Percentiles rank a stretch among this genome's conserved stretches.
Conservation (phyloP, 2,797 vertebrate species). For the Danio kyathit region DNA sequence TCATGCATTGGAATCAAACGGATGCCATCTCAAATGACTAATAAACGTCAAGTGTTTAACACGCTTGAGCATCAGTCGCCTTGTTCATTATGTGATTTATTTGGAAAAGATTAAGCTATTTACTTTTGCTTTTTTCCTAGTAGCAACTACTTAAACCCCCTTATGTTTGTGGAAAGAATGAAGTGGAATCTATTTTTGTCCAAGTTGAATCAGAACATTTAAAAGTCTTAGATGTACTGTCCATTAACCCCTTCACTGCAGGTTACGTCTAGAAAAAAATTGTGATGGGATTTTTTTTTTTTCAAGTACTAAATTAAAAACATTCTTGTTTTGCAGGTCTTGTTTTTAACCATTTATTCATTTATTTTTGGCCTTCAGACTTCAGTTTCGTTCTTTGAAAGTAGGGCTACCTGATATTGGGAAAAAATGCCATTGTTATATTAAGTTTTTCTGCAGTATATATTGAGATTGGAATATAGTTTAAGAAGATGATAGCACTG, state of each 20-base stretch:
- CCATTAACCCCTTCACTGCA: slow-evolving; percentile 9
- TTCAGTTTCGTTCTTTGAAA: background rate
- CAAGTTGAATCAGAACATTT: slow-evolving; percentile 61
- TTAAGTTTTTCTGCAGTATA: too few species aligned
- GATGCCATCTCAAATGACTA: slow-evolving; percentile 48
- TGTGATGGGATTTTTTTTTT: slow-evolving; percentile 39
- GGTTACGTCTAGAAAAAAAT: slow-evolving; percentile 42
- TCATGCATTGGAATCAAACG: slow-evolving; percentile 19
- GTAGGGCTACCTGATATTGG: too few species aligned
- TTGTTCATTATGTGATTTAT: slow-evolving; percentile 58
- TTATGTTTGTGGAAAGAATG: slow-evolving; percentile 73
- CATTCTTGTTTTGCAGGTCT: too few species aligned
- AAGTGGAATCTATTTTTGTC: slow-evolving; percentile 68
- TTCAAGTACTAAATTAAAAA: background rate
- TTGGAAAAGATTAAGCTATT: slow-evolving; percentile 65
- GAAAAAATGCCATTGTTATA: too few species aligned
- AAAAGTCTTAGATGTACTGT: slow-evolving; percentile 58
- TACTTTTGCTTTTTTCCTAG: slow-evolving; percentile 68
- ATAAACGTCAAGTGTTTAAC: slow-evolving; percentile 61
- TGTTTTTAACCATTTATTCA: too few species aligned
- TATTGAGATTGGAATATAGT: too few species aligned
- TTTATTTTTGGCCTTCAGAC: background rate
- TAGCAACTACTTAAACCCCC: slow-evolving; percentile 53
- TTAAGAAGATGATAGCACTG: too few species aligned
- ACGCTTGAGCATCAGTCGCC: slow-evolving; percentile 16